These are phyloP conservation scores for Napeogenes sylphis DNA, from an alignment of 2,888 invertebrate species.

Conservation along the genomic window DNA sequence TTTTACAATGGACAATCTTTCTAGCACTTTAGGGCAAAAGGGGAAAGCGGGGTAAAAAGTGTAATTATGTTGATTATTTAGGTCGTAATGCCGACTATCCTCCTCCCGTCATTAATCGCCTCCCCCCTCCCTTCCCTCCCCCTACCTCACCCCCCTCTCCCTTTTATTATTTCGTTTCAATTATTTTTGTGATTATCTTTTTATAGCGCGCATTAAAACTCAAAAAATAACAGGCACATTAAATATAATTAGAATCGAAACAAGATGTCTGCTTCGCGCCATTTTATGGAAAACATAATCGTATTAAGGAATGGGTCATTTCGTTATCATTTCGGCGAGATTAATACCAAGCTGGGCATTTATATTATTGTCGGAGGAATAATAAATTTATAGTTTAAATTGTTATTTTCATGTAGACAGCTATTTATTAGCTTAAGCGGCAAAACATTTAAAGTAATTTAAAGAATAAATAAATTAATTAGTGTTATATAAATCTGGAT, in stretches of 20 bases:
- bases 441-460: too few species aligned
- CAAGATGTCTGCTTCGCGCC: slow-evolving; percentile 64
- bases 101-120: slow-evolving; percentile 69
- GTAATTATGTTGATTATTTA: slow-evolving; percentile 78
- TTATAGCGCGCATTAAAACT: slow-evolving; percentile 76
- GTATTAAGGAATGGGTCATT: slow-evolving; percentile 26
- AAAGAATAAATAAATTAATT: too few species aligned
- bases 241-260: slow-evolving; percentile 74
- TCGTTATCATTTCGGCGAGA: slow-evolving; percentile 20
- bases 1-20: not conserved
- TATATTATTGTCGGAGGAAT: slow-evolving; percentile 1
- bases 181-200: slow-evolving; percentile 78
- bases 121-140: slow-evolving; percentile 55
- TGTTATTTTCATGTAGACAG: too few species aligned
- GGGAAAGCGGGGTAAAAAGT: slow-evolving; percentile 72
- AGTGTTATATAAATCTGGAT: too few species aligned
- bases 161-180: slow-evolving; percentile 78
- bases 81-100: slow-evolving; percentile 75
- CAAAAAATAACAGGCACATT: slow-evolving; percentile 74
- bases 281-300: slow-evolving; percentile 37
- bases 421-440: too few species aligned
- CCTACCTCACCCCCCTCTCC: slow-evolving; percentile 43
- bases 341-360: slow-evolving; percentile 17
- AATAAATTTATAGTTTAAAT: slow-evolving; percentile 12
- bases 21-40: slow-evolving; percentile 45